Evolutionary conservation across 1,140 invertebrate species (phyloP).

Genomic region (Drosophila pachea): DNA sequence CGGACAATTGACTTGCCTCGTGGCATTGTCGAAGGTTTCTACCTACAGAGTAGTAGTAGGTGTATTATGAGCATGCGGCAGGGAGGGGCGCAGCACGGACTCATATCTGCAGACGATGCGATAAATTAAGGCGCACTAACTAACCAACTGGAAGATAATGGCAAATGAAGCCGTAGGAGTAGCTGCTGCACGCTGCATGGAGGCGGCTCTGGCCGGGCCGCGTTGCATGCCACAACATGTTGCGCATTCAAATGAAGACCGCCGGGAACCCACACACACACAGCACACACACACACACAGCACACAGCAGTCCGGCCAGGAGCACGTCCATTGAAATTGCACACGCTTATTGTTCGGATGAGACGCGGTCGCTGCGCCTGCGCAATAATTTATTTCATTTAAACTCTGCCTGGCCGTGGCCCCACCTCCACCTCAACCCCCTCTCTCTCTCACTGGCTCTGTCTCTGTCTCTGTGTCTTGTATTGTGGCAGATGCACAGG

Average conservation of each 20-base stretch:
- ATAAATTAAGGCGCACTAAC: conserved; percentile 71
- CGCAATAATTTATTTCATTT: conserved; percentile 74
- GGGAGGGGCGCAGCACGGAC: background rate
- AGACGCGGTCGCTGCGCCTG: conserved; percentile 49
- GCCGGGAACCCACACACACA: conserved; percentile 24
- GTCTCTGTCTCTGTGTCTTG: background rate
- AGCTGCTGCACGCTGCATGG: conserved; percentile 20
- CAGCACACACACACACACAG: conserved; percentile 13
- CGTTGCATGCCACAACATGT: conserved; percentile 34
- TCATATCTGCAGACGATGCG: conserved; percentile 29
- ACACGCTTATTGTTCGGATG: conserved; percentile 54
- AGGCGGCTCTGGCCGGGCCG: conserved; percentile 19
- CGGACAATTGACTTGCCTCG: conserved; percentile 73
- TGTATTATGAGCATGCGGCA: conserved; percentile 10
- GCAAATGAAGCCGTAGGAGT: conserved; percentile 76
- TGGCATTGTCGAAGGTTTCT: conserved; percentile 50
- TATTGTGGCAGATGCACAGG: conserved; percentile 65
- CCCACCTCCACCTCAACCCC: background rate
- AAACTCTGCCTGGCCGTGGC: conserved; percentile 37
- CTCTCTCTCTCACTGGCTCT: background rate
- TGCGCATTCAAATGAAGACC: conserved; percentile 60
- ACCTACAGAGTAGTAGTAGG: conserved; percentile 18
- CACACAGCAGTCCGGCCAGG: background rate
- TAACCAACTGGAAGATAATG: conserved; percentile 67
- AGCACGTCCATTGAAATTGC: conserved; percentile 70